Evolutionary conservation across 2,113 vertebrate species (phyloP), one percentile per base, ranked within the genome.

Genomic region (Neodon shergylaensis): DNA sequence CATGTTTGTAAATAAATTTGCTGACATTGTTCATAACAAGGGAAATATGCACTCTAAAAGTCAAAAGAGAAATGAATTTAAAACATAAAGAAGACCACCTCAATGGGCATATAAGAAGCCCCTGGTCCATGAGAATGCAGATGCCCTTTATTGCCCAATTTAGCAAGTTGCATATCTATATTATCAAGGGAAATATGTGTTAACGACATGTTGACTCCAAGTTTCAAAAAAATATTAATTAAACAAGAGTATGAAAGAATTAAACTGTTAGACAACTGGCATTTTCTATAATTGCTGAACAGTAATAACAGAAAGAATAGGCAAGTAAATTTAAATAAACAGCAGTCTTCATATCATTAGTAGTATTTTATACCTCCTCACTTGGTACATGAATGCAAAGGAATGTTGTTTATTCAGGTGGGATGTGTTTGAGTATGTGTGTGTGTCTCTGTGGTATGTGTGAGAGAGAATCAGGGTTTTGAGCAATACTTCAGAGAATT

Each of bases 21-120:
- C 93, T 78, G 87, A 93, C 44, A 73, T 24, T 47, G 24, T 85
- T 96, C 73, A 85, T 86, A 86, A 85, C 72, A 95, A 94, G 66
- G 92, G 89, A 96, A 93, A 78, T 63, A 76, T 42, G 21, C 22
- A 65, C 52, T 87, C 85, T 83, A 88, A 94, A 85, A 94, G 58
- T 92, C 81, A 96, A 87, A 44, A 78, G 22, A 76, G 89, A 83
- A n/a, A 11, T 68, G 28, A 72, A 12, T 42, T 74, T 63, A 88
- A 88, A 78, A 79, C 58, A 76, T 14, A 70, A 87, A 70, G 26
- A 72, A 85, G 28, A 21, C 26, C 12, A 24, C 1, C n/a, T 68
- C 63, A 84, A 77, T 68, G 78, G 52, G 16, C 16, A 85, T 90
- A 31, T 7, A 42, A 47, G 76, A 91, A 74, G 24, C 58, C 49